Conservation (phyloP, 2,797 vertebrate species). For the Muscicapa comitata region DNA sequence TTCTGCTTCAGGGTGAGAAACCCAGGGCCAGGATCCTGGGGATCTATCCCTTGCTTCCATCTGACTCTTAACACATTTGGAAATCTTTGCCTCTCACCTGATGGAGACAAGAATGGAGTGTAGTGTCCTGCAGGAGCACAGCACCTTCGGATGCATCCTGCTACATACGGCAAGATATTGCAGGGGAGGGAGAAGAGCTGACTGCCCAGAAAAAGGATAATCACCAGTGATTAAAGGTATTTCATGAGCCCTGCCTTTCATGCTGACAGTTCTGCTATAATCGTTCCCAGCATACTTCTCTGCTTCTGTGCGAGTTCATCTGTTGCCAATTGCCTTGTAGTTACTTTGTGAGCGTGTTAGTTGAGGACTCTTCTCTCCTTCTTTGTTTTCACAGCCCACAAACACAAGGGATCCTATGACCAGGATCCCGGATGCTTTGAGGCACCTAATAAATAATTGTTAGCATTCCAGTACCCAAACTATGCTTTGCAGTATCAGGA, state of each 20-base stretch:
- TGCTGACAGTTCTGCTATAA: conserved; percentile 34
- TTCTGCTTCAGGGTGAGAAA: conserved; percentile 25
- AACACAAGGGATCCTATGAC: background rate
- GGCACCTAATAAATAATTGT: conserved; percentile 16
- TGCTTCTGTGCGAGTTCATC: conserved; percentile 21
- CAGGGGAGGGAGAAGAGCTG: background rate
- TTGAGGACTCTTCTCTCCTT: conserved; percentile 11
- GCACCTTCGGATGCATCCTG: background rate
- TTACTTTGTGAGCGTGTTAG: background rate
- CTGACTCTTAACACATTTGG: background rate
- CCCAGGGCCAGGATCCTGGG: background rate
- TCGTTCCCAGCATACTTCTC: conserved; percentile 39
- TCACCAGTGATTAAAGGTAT: conserved; percentile 42
- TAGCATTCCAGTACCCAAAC: background rate
- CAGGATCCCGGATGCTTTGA: background rate
- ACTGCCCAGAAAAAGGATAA: conserved; percentile 36
- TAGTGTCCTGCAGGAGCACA: background rate
- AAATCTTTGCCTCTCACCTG: conserved; percentile 26
- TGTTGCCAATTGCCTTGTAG: conserved; percentile 59
- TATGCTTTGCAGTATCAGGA: background rate
- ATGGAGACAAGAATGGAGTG: background rate
- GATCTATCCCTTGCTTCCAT: background rate
- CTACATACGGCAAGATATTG: background rate
- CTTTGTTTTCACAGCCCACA: conserved; percentile 9
- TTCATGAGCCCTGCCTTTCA: conserved; percentile 34